These are phyloP conservation scores for Drosophila helvetica DNA, from an alignment of 2,888 invertebrate species.

Conservation along the genomic window DNA sequence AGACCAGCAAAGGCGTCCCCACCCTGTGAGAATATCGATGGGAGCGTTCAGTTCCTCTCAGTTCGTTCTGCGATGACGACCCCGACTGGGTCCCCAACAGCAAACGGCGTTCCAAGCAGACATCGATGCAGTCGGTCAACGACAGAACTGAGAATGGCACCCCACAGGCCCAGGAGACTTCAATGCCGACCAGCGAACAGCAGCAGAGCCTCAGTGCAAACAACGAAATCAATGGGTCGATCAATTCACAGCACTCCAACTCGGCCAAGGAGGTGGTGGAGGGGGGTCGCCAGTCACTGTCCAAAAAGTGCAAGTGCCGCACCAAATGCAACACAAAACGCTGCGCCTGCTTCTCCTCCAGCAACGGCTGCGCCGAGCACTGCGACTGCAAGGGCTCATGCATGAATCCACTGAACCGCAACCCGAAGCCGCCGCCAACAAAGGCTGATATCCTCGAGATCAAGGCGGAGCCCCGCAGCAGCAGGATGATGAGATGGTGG, in stretches of 20 bases:
- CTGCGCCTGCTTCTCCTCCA: slow-evolving; percentile 58
- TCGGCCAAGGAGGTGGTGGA: slow-evolving; percentile 12
- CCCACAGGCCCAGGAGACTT: background rate
- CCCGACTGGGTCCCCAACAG: slow-evolving; percentile 52
- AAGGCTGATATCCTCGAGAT: background rate
- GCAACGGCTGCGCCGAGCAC: slow-evolving; percentile 12
- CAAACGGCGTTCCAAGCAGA: slow-evolving; percentile 11
- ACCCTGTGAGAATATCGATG: background rate
- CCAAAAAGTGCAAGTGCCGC: slow-evolving; percentile 63
- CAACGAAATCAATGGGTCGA: slow-evolving; percentile 5
- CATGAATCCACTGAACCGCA: slow-evolving; percentile 36
- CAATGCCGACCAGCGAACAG: background rate
- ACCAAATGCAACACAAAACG: slow-evolving; percentile 67
- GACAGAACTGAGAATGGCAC: background rate
- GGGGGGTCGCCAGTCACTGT: background rate
- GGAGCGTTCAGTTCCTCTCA: background rate
- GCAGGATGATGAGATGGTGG: background rate
- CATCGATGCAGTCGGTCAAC: background rate
- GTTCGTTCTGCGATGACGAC: slow-evolving; percentile 37
- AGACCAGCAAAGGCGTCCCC: background rate
- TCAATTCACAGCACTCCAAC: background rate
- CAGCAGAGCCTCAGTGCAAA: background rate
- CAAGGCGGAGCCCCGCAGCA: background rate
- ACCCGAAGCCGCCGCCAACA: background rate
- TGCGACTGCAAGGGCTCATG: slow-evolving; percentile 50